Conservation (phyloP, 2,113 vertebrate genomes). For the Heliornis fulica region DNA sequence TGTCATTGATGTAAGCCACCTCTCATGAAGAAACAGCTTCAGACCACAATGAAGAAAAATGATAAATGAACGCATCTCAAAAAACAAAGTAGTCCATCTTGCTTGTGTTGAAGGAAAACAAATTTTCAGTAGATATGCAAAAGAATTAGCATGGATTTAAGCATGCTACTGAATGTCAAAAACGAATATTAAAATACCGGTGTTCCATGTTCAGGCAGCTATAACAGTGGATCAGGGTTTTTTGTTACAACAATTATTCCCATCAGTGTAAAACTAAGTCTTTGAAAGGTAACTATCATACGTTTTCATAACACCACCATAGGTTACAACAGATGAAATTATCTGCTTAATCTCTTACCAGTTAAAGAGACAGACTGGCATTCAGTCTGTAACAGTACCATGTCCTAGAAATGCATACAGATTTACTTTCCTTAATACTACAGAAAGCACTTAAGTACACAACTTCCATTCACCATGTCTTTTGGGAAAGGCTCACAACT, state of each 20-base stretch:
- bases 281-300: not conserved
- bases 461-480: rapidly evolving
- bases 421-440: not conserved
- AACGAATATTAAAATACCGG: not conserved
- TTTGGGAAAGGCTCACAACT: not conserved
- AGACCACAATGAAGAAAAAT: not conserved
- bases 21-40: not conserved
- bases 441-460: not conserved
- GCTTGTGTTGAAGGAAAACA: not conserved
- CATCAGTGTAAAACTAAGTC: not conserved
- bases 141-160: not conserved
- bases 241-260: not conserved
- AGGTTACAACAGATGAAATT: not conserved
- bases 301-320: not conserved
- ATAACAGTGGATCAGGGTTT: not conserved
- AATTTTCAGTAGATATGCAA: not conserved
- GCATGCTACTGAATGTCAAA: not conserved
- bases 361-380: not conserved
- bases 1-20: not conserved
- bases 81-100: not conserved
- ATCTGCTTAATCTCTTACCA: not conserved
- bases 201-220: not conserved
- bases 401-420: not conserved
- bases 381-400: not conserved
- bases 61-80: not conserved